Evolutionary conservation across 2,888 invertebrate species (phyloP), one percentile per base, ranked within the genome.

Genomic region (Pachliopta kotzebuea): DNA sequence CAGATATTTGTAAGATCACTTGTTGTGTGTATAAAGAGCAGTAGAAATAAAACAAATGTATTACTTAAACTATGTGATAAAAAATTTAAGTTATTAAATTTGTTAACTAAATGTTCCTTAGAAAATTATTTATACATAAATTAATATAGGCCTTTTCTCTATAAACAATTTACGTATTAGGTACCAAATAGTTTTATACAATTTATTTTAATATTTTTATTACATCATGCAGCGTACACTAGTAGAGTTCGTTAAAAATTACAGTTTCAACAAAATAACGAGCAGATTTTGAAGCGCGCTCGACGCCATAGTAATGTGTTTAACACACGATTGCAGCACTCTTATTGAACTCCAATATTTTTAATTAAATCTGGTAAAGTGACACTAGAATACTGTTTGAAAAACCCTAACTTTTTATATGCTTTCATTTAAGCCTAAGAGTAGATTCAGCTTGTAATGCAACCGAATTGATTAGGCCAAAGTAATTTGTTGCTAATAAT

Each of bases 201-300:
- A 52, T 52, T 9, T 21, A 14, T n/a, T 52, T 52, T 52, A 4
- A 14, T 23, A 56, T 29, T 65, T 50, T 26, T 26, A 26, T 60
- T 56, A 52, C 37, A 56, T 45, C 57, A 65, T 37, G 31, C 55
- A 56, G 55, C 56, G 65, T 67, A 60, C 56, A 63, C 62, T 50
- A 58, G 62, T 59, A 62, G 56, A 60, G 63, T 57, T 52, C 60
- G 65, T 63, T 68, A 63, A 65, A 53, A 60, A 55, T 54, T 63
- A 63, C 58, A 56, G 57, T 77, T 75, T 72, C 72, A n/a, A 71
- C 73, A 69, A 77, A 77, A 78, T 75, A 81, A 78, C 79, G 76
- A 76, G 72, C 71, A 68, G 75, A 70, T 68, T 69, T 69, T 74
- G 70, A 72, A 72, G 73, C 72, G 71, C 75, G 75, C 69, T 71